Conservation (phyloP, 2,113 vertebrate species). For the Protomyctophum bolini region DNA sequence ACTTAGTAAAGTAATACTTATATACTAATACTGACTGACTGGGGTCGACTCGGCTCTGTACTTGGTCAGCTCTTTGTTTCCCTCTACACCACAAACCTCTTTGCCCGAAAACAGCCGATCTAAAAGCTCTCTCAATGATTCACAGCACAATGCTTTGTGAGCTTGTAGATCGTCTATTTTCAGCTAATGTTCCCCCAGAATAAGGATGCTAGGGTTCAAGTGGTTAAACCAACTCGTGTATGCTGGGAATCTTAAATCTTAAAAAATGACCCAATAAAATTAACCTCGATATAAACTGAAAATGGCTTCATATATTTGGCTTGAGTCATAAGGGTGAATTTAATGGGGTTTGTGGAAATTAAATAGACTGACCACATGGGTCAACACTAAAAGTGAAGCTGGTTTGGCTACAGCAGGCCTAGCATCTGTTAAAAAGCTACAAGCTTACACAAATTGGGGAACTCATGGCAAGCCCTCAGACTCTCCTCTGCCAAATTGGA, state of each 20-base stretch:
- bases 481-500: slow-evolving; percentile 24
- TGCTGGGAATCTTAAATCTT: slow-evolving; percentile 64
- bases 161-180: too few relatives aligned
- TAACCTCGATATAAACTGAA: slow-evolving; percentile 66
- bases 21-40: too few relatives aligned
- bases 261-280: slow-evolving; percentile 69
- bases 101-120: too few relatives aligned
- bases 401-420: slow-evolving; percentile 68
- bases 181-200: too few relatives aligned
- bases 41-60: too few relatives aligned
- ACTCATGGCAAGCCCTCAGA: slow-evolving; percentile 53
- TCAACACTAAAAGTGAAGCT: slow-evolving; percentile 75
- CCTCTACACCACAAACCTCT: too few relatives aligned
- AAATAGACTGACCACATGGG: slow-evolving; percentile 76
- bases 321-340: slow-evolving; percentile 65
- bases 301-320: slow-evolving; percentile 78
- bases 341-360: slow-evolving; percentile 74
- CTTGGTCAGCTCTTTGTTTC: too few relatives aligned
- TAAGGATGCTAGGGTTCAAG: too few relatives aligned
- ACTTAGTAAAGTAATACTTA: too few relatives aligned
- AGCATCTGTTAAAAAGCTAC: slow-evolving; percentile 78
- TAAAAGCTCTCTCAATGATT: too few relatives aligned
- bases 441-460: slow-evolving; percentile 48
- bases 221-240: slow-evolving; percentile 52
- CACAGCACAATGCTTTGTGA: too few relatives aligned